Evolutionary conservation across 1,140 invertebrate genomes (phyloP), one percentile per base, ranked within the genome.

Genomic region (Hestina assimilis): DNA sequence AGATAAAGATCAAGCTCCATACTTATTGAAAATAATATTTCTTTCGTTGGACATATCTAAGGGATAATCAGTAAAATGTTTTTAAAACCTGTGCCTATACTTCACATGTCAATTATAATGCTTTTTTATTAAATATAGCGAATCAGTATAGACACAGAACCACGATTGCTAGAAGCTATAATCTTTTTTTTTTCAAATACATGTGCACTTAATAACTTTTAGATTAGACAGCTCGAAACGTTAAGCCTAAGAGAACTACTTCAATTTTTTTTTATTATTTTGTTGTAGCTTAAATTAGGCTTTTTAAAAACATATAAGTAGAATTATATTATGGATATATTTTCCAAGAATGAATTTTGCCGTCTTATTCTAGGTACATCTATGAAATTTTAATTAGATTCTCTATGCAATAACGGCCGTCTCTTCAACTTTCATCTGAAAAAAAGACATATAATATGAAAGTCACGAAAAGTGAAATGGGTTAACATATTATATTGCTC

Each of bases 361-460:
- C 78, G 75, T 75, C 74, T 72, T 79, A 71, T 72, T 57, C 63
- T 76, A 82, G 76, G 75, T 85, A 86, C 80, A 79, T 77, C 79
- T 86, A 88, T 72, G 63, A 82, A 84, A 68, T 85, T 88, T 82
- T 72, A 78, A 76, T 84, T 77, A 81, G 75, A 82, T 83, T 87
- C 81, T 82, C 83, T 87, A 83, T 78, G 68, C 68, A 51, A 69
- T 60, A 66, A 76, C 67, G 56, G 71, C 73, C 69, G 69, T 73
- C 79, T 83, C 82, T 88, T 88, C 85, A 88, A 88, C 85, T 86
- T 56, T 88, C 85, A 80, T 88, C 85, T 86, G 85, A 46, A 88
- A 86, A 35, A 53, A 59, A 47, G 52, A 38, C 31, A 45, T 57
- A 46, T 5, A 4, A 42, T 28, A 5, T 5, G 24, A 1, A 9